Conservation (phyloP, 2,113 vertebrate species). For the Thamnaconus septentrionalis region DNA sequence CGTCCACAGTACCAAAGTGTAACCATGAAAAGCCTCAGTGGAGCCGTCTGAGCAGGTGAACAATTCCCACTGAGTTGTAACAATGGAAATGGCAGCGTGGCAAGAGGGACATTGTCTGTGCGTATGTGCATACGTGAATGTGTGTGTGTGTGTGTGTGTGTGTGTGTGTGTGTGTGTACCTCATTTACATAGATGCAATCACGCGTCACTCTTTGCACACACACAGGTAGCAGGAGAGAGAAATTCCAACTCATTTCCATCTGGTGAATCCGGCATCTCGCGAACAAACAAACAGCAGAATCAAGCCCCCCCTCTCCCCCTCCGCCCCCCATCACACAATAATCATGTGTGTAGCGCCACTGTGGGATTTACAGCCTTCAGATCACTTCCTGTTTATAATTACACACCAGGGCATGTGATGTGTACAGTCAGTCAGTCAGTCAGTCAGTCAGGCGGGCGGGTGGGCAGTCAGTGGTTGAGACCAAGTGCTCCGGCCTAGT, state of each 20-base stretch:
- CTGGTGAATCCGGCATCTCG: slow-evolving; percentile 43
- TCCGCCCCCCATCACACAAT: slow-evolving; percentile 31
- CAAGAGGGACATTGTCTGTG: slow-evolving; percentile 15
- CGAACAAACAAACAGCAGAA: no score
- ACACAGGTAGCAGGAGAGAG: slow-evolving; percentile 9
- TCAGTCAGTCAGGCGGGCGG: slow-evolving; percentile 50
- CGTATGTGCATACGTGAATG: slow-evolving; percentile 50
- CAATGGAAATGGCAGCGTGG: not conserved
- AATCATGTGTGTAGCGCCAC: slow-evolving; percentile 49
- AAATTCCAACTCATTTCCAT: slow-evolving; percentile 34
- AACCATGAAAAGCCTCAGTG: no score
- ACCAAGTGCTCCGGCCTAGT: slow-evolving; percentile 71
- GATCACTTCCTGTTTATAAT: slow-evolving; percentile 67
- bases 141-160: slow-evolving; percentile 36
- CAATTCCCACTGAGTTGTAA: not conserved
- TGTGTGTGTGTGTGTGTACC: slow-evolving; percentile 12
- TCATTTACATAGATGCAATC: slow-evolving; percentile 74
- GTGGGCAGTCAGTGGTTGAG: slow-evolving; percentile 64
- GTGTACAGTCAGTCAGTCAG: slow-evolving; percentile 52
- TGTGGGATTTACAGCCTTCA: slow-evolving; percentile 37
- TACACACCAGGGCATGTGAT: slow-evolving; percentile 59
- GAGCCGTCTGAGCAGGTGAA: no score
- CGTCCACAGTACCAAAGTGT: no score
- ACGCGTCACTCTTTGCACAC: slow-evolving; percentile 52
- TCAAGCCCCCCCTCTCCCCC: no score